Conservation (phyloP, 2,113 vertebrate species). For the Vulpes lagopus region DNA sequence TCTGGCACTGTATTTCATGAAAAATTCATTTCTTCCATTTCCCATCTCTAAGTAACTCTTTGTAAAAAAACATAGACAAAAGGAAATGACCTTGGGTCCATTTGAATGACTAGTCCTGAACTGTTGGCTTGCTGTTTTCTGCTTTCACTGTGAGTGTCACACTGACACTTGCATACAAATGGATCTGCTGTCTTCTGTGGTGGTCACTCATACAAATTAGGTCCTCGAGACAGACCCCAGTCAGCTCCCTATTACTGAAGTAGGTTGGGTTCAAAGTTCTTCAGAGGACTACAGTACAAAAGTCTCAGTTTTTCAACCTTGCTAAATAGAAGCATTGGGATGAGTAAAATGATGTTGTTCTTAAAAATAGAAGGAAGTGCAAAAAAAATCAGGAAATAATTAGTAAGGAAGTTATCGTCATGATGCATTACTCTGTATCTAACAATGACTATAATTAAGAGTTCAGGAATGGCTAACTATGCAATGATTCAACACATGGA, state of each 20-base stretch:
- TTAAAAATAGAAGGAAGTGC: neutral
- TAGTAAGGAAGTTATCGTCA: neutral
- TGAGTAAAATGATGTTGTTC: constrained; percentile 1
- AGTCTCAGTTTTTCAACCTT: constrained; percentile 52
- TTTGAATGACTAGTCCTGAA: constrained; percentile 49
- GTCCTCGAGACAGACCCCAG: constrained; percentile 64
- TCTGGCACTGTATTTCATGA: constrained; percentile 55
- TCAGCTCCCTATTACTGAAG: constrained; percentile 61
- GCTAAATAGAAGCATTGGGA: constrained; percentile 41
- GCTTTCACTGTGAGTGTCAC: constrained; percentile 59
- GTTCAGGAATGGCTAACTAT: neutral
- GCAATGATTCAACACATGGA: neutral
- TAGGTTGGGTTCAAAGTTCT: constrained; percentile 65
- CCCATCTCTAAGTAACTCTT: constrained; percentile 16
- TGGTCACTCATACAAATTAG: constrained; percentile 64
- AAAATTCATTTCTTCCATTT: constrained; percentile 57
- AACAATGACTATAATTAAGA: constrained; percentile 21
- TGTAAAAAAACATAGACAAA: constrained; percentile 40
- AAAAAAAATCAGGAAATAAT: neutral
- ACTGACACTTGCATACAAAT: constrained; percentile 50
- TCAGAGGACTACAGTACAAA: constrained; percentile 63
- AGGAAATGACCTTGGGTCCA: constrained; percentile 43
- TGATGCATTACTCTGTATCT: neutral
- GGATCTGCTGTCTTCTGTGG: constrained; percentile 59
- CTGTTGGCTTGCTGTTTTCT: constrained; percentile 64